Conservation (phyloP, 2,888 invertebrate genomes). For the Drosophila incognita region DNA sequence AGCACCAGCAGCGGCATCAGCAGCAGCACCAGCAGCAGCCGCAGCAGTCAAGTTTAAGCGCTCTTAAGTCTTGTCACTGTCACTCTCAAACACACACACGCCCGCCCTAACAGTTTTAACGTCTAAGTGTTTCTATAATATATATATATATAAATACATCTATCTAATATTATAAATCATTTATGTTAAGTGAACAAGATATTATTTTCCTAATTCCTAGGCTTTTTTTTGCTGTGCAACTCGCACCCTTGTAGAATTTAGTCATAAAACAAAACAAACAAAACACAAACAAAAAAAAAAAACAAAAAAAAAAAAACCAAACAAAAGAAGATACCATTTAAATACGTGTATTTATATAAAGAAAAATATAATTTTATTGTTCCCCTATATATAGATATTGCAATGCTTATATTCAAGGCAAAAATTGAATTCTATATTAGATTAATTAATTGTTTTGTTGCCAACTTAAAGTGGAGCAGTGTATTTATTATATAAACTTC, state of each 20-base stretch:
- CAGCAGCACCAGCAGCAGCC: constrained; percentile 19
- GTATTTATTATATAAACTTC: constrained; percentile 43
- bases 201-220: constrained; percentile 62
- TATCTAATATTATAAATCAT: constrained; percentile 63
- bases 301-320: constrained; percentile 4
- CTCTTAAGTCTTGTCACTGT: constrained; percentile 9
- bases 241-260: constrained; percentile 21
- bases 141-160: constrained; percentile 20
- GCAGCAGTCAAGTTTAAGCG: constrained; percentile 23
- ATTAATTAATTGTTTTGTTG: constrained; percentile 31
- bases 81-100: constrained; percentile 28
- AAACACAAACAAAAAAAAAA: constrained; percentile 15
- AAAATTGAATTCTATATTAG: constrained; percentile 52
- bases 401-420: constrained; percentile 34
- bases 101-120: constrained; percentile 73
- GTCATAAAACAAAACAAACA: constrained; percentile 12
- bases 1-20: constrained; percentile 3
- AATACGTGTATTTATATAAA: constrained; percentile 59
- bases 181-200: constrained; percentile 66
- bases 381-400: constrained; percentile 23
- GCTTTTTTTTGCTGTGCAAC: constrained; percentile 30
- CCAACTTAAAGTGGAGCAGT: constrained; percentile 50
- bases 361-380: constrained; percentile 34
- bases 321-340: constrained; percentile 36
- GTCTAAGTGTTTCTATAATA: constrained; percentile 70